Conservation (phyloP, 64 coral and sea anemone genomes). For the Exaiptasia diaphana region DNA sequence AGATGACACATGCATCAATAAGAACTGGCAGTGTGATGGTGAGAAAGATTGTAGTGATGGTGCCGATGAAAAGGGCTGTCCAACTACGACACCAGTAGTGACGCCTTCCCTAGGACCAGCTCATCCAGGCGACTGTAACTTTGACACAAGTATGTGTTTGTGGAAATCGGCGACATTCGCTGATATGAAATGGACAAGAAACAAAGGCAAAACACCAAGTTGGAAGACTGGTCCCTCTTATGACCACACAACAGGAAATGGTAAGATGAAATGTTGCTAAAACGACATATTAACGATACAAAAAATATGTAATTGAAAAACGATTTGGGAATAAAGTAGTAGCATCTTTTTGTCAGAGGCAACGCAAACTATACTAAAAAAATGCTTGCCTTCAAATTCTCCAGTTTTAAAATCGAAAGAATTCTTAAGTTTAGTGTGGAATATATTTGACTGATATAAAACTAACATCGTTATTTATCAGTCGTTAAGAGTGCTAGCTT, state of each 20-base stretch:
- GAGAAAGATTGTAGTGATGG: slow-evolving; percentile 75
- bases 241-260: slow-evolving; percentile 56
- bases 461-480: no score
- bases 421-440: no score
- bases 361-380: no score
- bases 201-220: slow-evolving; percentile 61
- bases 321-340: no score
- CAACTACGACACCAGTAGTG: slow-evolving; percentile 21
- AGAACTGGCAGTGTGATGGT: slow-evolving; percentile 74
- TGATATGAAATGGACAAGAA: slow-evolving; percentile 72
- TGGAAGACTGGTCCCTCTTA: slow-evolving; percentile 65
- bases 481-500: no score
- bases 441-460: no score
- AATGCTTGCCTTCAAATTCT: no score
- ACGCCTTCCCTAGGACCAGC: slow-evolving; percentile 39
- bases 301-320: no score
- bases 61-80: slow-evolving; percentile 50
- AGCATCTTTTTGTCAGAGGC: no score
- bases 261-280: slow-evolving; percentile 7
- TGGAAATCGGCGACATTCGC: slow-evolving; percentile 83
- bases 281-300: no score
- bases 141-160: slow-evolving; percentile 60
- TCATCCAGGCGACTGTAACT: slow-evolving; percentile 75
- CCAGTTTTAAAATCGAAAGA: no score
- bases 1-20: slow-evolving; percentile 86